A percentile compares a stretch with the other conserved stretches of the same genome.
phyloP scores from a whole-genome alignment of 2,888 invertebrate genomes.

The Allolobophora icterica region DNA sequence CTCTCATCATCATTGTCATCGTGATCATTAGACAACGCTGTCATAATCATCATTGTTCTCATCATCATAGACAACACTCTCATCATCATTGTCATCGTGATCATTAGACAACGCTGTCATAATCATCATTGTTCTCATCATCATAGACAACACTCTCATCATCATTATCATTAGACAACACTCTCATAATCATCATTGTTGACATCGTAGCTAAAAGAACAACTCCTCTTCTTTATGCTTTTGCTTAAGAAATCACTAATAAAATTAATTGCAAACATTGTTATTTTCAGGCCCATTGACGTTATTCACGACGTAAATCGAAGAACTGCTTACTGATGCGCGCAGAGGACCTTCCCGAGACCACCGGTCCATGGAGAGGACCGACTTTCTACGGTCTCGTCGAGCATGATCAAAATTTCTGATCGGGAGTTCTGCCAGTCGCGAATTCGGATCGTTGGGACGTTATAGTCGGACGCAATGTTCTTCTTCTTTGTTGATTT shows the following conservation, averaged over 20 bases:
- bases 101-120: no score
- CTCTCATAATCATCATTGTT: no score
- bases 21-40: no score
- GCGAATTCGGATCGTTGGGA: background rate
- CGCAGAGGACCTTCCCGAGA: background rate
- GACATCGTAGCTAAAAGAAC: no score
- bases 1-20: no score
- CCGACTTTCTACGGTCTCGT: background rate
- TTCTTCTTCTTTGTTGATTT: background rate
- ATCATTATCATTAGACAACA: background rate
- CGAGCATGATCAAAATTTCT: background rate
- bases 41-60: no score
- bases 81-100: no score
- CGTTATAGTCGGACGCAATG: background rate
- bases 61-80: no score
- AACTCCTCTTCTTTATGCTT: no score
- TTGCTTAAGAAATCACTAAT: no score
- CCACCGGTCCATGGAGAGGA: background rate
- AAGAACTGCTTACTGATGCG: constrained; percentile 39
- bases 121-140: background rate
- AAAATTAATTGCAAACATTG: background rate
- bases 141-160: background rate
- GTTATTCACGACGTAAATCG: constrained; percentile 38
- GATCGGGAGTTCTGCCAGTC: background rate
- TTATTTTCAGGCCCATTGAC: constrained; percentile 38